These are phyloP conservation scores for Empidonax alnorum DNA, from an alignment of 2,113 vertebrate species.

Conservation along the genomic window DNA sequence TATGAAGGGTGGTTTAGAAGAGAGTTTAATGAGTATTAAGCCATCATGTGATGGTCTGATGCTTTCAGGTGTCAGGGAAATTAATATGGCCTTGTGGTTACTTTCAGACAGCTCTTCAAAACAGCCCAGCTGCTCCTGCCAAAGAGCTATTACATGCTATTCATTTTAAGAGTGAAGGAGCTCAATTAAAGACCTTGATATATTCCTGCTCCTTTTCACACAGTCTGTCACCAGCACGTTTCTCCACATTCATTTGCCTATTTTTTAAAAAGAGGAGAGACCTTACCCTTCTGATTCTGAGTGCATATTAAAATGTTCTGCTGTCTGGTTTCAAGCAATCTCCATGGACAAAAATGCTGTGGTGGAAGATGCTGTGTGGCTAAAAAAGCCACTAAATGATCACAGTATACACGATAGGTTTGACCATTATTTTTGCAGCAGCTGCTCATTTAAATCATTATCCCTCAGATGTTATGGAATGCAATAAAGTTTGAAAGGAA, in stretches of 20 bases:
- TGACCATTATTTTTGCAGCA: neutral
- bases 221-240: neutral
- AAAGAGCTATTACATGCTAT: neutral
- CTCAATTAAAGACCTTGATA: neutral
- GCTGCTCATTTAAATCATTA: neutral
- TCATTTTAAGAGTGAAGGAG: neutral
- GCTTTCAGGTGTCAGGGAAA: slow-evolving; percentile 14
- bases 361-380: neutral
- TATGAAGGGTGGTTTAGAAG: neutral
- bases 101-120: slow-evolving; percentile 1
- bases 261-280: neutral
- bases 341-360: neutral
- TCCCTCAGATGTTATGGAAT: neutral
- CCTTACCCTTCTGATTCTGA: neutral
- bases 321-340: neutral
- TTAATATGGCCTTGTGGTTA: neutral
- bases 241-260: neutral
- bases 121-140: neutral
- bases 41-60: neutral
- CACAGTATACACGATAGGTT: neutral
- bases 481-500: neutral
- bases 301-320: neutral
- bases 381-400: neutral
- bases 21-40: neutral
- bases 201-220: neutral